These are phyloP conservation scores for Drosophila mayaguana DNA, from an alignment of 2,888 invertebrate genomes.

Conservation along the genomic window DNA sequence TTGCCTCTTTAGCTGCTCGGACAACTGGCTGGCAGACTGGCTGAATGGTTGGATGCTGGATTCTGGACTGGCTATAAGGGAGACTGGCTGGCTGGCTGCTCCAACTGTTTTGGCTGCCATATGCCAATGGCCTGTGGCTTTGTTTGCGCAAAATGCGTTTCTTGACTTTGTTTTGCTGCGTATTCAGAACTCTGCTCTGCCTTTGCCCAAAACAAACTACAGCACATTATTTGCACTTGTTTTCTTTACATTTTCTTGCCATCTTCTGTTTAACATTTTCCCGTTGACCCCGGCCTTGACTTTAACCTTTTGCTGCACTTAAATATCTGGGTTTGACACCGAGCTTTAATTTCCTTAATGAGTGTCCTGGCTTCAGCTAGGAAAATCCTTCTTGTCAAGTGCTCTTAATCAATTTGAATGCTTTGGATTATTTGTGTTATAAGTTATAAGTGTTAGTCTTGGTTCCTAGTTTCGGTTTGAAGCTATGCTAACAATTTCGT, in stretches of 20 bases:
- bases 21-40: constrained; percentile 23
- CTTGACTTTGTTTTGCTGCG: constrained; percentile 54
- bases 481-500: neutral
- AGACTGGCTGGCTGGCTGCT: constrained; percentile 9
- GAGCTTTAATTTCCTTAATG: constrained; percentile 2
- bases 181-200: neutral
- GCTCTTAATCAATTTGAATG: constrained; percentile 5
- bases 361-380: neutral
- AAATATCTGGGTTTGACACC: neutral
- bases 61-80: neutral
- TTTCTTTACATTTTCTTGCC: constrained; percentile 21
- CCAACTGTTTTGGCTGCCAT: constrained; percentile 23
- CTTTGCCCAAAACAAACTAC: neutral
- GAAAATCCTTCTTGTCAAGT: constrained; percentile 8
- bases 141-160: constrained; percentile 66
- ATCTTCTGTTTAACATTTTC: neutral
- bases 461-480: neutral
- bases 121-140: constrained; percentile 76
- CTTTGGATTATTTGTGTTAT: constrained; percentile 8
- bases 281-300: constrained; percentile 38
- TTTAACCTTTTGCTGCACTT: constrained; percentile 26
- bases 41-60: neutral
- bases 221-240: constrained; percentile 32
- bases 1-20: constrained; percentile 37
- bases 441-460: constrained; percentile 10